phyloP scores from a whole-genome alignment of 2,888 invertebrate species.

The Anthrax anthrax region DNA sequence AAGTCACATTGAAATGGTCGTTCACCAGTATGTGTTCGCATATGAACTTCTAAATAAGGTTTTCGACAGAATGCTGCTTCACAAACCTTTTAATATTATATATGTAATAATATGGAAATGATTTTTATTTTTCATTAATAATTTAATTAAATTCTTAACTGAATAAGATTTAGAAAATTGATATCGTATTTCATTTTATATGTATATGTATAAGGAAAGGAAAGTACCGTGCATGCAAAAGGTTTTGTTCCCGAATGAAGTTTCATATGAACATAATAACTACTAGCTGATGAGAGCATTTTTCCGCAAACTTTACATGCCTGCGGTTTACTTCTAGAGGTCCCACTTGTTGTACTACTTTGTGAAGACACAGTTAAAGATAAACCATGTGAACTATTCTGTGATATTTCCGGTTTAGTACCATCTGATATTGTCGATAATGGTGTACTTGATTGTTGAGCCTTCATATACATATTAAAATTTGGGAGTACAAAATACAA shows the following conservation, averaged over 20 bases:
- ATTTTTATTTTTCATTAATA: too few species aligned
- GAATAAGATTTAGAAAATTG: too few species aligned
- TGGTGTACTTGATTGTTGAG: slow-evolving; percentile 16
- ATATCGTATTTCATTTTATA: not conserved
- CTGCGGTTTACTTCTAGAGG: slow-evolving; percentile 51
- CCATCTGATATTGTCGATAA: slow-evolving; percentile 17
- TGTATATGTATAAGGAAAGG: not conserved
- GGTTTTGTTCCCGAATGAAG: slow-evolving; percentile 68
- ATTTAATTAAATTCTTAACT: too few species aligned
- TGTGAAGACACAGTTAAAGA: slow-evolving; percentile 15
- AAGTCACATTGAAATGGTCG: slow-evolving; percentile 46
- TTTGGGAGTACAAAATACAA: not conserved
- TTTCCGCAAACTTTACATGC: slow-evolving; percentile 67
- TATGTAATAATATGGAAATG: too few species aligned
- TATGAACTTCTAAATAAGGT: slow-evolving; percentile 66
- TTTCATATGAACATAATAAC: slow-evolving; percentile 72
- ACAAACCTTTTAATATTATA: slow-evolving; percentile 37
- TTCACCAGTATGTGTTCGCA: slow-evolving; percentile 38
- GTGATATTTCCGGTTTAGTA: slow-evolving; percentile 17
- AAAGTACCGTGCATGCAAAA: slow-evolving; percentile 48
- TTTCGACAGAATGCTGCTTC: slow-evolving; percentile 68
- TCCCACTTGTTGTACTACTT: slow-evolving; percentile 20
- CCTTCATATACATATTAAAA: too few species aligned
- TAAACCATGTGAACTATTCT: slow-evolving; percentile 15
- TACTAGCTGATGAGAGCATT: slow-evolving; percentile 60